Conservation (phyloP, 2,113 vertebrate genomes). For the Mesocricetus auratus region DNA sequence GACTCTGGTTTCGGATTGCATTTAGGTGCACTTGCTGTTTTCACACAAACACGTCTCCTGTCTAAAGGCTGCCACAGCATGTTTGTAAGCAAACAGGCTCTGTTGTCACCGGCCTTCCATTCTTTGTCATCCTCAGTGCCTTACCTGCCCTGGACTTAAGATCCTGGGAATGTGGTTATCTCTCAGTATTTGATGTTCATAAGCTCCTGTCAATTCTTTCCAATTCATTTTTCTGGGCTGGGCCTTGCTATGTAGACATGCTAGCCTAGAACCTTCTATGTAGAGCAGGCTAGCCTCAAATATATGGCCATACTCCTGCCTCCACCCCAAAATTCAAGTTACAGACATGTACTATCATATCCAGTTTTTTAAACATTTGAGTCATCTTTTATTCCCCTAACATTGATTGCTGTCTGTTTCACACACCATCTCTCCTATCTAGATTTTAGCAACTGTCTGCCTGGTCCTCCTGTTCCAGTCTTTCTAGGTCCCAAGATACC, state of each 20-base stretch:
- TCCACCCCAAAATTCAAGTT: neutral
- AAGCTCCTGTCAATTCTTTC: neutral
- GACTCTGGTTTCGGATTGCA: constrained; percentile 44
- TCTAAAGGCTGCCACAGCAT: neutral
- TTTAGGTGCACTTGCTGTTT: constrained; percentile 54
- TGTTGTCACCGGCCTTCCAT: neutral
- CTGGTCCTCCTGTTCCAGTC: neutral
- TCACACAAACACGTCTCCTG: constrained; percentile 12
- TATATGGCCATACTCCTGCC: neutral
- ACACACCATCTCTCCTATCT: neutral
- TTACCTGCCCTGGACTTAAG: neutral
- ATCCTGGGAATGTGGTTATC: neutral
- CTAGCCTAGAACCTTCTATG: neutral
- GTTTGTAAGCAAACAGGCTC: constrained; percentile 33
- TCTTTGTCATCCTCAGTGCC: neutral
- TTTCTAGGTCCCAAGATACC: neutral
- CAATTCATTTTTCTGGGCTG: neutral
- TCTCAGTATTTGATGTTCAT: neutral
- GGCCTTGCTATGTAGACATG: neutral
- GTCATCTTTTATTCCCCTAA: neutral
- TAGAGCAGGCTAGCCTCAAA: neutral
- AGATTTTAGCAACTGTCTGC: neutral
- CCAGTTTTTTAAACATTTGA: neutral
- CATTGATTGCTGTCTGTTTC: neutral
- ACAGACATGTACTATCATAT: neutral